Percentiles rank a stretch among this genome's conserved stretches.
phyloP scores from a whole-genome alignment of 2,113 vertebrate genomes.

The Protobothrops mucrosquamatus region DNA sequence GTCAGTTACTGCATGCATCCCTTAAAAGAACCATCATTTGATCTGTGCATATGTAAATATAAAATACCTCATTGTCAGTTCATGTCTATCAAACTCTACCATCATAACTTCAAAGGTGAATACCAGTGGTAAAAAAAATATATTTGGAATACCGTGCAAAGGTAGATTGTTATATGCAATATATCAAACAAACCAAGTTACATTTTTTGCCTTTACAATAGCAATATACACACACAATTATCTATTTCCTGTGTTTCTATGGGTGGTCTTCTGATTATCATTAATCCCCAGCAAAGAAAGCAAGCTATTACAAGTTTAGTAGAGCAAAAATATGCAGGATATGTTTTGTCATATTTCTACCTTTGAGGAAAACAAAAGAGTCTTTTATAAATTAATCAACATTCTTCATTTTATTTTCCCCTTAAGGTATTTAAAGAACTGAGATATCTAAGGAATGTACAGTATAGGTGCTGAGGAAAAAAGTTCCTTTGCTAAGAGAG shows the following conservation, averaged over 20 bases:
- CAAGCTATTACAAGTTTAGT: slow-evolving; percentile 35
- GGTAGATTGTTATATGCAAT: background rate
- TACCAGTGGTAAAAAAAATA: background rate
- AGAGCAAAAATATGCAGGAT: slow-evolving; percentile 52
- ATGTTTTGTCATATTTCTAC: slow-evolving; percentile 58
- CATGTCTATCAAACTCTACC: background rate
- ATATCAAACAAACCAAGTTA: background rate
- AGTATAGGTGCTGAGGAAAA: slow-evolving; percentile 39
- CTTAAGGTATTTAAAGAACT: slow-evolving; percentile 54
- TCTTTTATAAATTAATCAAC: slow-evolving; percentile 52
- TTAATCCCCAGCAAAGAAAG: slow-evolving; percentile 44
- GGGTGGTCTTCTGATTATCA: slow-evolving; percentile 42
- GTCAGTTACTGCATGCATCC: background rate
- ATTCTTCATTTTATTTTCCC: slow-evolving; percentile 49
- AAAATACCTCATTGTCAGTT: background rate
- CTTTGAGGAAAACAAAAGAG: slow-evolving; percentile 54
- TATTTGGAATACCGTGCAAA: background rate
- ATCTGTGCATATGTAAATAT: background rate
- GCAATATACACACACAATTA: background rate
- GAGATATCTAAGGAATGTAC: slow-evolving; percentile 55
- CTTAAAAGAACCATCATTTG: background rate
- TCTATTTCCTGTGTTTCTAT: slow-evolving; percentile 22
- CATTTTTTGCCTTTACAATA: slow-evolving; percentile 6
- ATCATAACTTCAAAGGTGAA: background rate
- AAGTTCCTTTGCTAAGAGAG: slow-evolving; percentile 32